Percentiles rank a stretch among this genome's conserved stretches.
Evolutionary conservation across 2,113 vertebrate species (phyloP).

Genomic region (Hippocampus abdominalis): DNA sequence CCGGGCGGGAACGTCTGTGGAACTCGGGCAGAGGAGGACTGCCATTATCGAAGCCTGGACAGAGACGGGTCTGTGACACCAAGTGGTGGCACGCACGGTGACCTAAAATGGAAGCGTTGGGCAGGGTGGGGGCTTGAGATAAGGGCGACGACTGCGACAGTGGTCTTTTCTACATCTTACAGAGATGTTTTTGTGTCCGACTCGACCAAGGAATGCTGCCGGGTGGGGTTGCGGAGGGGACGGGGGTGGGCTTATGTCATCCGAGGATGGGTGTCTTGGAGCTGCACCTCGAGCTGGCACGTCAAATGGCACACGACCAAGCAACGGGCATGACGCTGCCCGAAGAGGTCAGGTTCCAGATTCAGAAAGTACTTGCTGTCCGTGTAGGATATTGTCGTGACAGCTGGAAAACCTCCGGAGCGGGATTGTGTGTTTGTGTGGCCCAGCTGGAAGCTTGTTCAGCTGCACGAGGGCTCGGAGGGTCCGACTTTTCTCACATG

Average conservation of each 20-base stretch:
- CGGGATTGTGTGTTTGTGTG: constrained; percentile 53
- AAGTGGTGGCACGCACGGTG: constrained; percentile 66
- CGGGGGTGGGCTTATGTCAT: constrained; percentile 61
- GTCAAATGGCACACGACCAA: constrained; percentile 52
- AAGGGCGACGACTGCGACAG: constrained; percentile 63
- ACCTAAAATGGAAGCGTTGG: constrained; percentile 40
- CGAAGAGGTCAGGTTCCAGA: background rate
- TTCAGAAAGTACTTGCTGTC: background rate
- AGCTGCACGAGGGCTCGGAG: constrained; percentile 68
- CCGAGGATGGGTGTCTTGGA: constrained; percentile 48
- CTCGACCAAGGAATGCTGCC: constrained; percentile 62
- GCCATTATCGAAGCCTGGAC: constrained; percentile 61
- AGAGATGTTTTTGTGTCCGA: constrained; percentile 71
- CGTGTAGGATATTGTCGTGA: constrained; percentile 29
- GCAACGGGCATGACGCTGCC: constrained; percentile 31
- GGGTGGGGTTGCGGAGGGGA: constrained; percentile 35
- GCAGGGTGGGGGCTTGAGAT: constrained; percentile 39
- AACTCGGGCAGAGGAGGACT: constrained; percentile 69
- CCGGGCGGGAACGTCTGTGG: constrained; percentile 70
- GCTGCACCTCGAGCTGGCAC: constrained; percentile 51
- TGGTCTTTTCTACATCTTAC: constrained; percentile 69
- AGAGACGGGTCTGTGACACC: constrained; percentile 64
- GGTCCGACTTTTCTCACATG: constrained; percentile 50
- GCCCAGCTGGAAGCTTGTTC: constrained; percentile 65
- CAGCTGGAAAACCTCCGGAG: constrained; percentile 57